Evolutionary conservation across 2,113 vertebrate species (phyloP), one percentile per base, ranked within the genome.

Genomic region (Nerophis lumbriciformis): DNA sequence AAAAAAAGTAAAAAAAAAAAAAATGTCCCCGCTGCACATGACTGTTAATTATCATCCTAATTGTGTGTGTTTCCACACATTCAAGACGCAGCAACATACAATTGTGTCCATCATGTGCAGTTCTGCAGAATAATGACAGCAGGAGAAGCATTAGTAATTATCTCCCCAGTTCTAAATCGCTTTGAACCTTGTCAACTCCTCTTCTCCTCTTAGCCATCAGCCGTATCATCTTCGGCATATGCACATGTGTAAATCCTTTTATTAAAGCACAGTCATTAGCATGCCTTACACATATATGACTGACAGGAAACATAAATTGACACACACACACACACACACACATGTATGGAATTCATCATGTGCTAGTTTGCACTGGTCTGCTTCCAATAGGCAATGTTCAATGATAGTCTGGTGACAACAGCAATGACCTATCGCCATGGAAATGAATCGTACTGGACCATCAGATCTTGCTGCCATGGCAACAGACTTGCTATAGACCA

Each of bases 391-490:
- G 28, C 28, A 28, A 28, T 28, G 28, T 28, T 28, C 28, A 28
- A 28, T 28, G 28, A 28, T 28, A 28, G 28, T 28, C 28, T 1
- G 28, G 28, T 28, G 28, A 28, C 28, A 28, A 76, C 70, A 69
- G 72, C 54, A 50, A 15, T 63, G 63, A 57, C 64, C 61, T 35
- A 71, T 87, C 71, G 61, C 81, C 82, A 83, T 83, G 83, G 81
- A 69, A 76, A 86, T 81, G 69, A 72, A 68, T 65, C 66, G 66
- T 59, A 69, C 36, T 55, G 68, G 75, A 78, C 74, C 65, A 59
- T 83, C 79, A 65, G 62, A 56, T 76, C 54, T 49, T 14, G 73
- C 74, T 86, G 72, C 72, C 81, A 84, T 80, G 64, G 83, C 72
- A 85, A 88, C 87, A 76, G 78, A 57, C 64, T 48, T 35, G 2